phyloP scores from a whole-genome alignment of 2,797 vertebrate genomes.

The Siniperca undulata region DNA sequence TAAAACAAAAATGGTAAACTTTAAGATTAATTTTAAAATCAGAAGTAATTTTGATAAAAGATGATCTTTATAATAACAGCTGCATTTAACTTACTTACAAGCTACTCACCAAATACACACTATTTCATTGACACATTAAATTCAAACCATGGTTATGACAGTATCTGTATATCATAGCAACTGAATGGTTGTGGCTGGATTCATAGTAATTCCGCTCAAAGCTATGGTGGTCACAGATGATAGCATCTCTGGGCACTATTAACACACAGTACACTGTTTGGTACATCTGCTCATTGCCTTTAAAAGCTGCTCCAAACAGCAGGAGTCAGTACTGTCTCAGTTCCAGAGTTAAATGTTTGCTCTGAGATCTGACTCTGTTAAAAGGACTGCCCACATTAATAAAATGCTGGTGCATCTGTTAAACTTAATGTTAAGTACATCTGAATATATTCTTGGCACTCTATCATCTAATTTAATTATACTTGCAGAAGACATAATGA shows the following conservation, averaged over 20 bases:
- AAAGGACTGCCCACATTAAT: not conserved
- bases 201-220: not conserved
- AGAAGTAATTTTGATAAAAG: not conserved
- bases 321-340: not conserved
- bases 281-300: not conserved
- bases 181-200: not conserved
- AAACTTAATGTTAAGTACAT: not conserved
- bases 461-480: slow-evolving; percentile 17
- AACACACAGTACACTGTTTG: not conserved
- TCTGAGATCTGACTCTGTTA: not conserved
- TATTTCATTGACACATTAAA: not conserved
- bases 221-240: not conserved
- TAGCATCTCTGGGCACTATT: not conserved
- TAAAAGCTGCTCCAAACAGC: slow-evolving; percentile 11
- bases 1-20: not conserved
- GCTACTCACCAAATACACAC: not conserved
- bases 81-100: not conserved
- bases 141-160: not conserved
- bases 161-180: not conserved
- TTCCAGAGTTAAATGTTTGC: not conserved
- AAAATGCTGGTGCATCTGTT: not conserved
- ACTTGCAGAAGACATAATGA: not conserved
- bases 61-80: not conserved
- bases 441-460: not conserved
- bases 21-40: not conserved